These are phyloP conservation scores for Volucella zonaria DNA, from an alignment of 2,888 invertebrate species.

Conservation along the genomic window DNA sequence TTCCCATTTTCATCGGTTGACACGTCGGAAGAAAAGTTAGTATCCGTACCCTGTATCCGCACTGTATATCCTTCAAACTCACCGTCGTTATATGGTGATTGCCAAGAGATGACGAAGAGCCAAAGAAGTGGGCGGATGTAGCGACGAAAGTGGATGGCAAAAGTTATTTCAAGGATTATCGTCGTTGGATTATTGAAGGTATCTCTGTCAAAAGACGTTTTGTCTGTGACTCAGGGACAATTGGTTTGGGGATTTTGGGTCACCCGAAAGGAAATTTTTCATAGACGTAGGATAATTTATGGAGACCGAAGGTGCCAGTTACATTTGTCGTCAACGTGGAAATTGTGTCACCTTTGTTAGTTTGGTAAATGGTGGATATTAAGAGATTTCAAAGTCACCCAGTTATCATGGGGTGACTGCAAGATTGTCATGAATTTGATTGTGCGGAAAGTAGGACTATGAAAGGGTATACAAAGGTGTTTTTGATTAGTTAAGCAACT, in stretches of 20 bases:
- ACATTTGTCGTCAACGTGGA: conserved; percentile 28
- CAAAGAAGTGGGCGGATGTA: background rate
- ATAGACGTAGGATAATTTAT: conserved; percentile 24
- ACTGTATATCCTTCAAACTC: no score
- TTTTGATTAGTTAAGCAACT: no score
- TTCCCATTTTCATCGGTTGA: conserved; percentile 69
- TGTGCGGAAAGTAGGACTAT: no score
- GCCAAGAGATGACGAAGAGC: conserved; percentile 22
- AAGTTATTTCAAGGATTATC: conserved; percentile 36
- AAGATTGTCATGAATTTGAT: no score
- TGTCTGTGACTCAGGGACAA: background rate
- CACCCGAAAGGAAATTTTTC: background rate
- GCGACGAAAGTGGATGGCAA: background rate
- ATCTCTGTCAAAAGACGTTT: conserved; percentile 21
- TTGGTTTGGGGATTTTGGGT: conserved; percentile 1
- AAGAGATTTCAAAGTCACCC: no score
- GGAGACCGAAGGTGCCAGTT: conserved; percentile 11
- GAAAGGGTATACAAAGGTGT: no score
- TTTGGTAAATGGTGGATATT: background rate
- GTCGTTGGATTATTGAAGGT: conserved; percentile 17
- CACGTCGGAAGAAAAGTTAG: conserved; percentile 54
- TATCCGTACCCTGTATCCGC: conserved; percentile 46
- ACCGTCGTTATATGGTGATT: conserved; percentile 33
- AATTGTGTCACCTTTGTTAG: conserved; percentile 22
- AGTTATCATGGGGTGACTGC: no score